These are phyloP conservation scores for Archegozetes longisetosus DNA, from an alignment of 1,140 invertebrate species.

Conservation along the genomic window DNA sequence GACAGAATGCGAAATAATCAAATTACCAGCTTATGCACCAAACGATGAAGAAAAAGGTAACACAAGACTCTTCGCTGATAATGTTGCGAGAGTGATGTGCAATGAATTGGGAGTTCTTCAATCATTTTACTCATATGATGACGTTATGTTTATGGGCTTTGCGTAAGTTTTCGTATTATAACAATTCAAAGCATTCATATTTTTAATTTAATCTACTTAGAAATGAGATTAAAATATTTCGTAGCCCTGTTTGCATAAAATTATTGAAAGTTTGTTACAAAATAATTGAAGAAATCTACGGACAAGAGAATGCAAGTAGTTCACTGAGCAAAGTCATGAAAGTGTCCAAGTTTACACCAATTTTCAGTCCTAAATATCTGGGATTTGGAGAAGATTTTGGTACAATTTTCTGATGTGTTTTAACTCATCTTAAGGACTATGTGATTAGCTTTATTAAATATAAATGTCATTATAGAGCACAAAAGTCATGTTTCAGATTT, in stretches of 20 bases:
- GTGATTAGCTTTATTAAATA: not conserved
- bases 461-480: not conserved
- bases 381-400: not conserved
- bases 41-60: constrained; percentile 5
- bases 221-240: not conserved
- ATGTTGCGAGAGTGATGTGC: constrained; percentile 1
- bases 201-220: not conserved
- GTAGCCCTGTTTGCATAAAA: constrained; percentile 6
- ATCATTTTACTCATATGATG: constrained; percentile 14
- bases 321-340: not conserved
- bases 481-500: not conserved
- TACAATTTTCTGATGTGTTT: too few species aligned
- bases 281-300: not conserved
- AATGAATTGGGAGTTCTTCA: constrained; percentile 5
- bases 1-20: constrained; percentile 7
- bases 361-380: not conserved
- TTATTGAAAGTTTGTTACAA: constrained; percentile 6
- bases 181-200: not conserved
- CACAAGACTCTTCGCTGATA: constrained; percentile 3
- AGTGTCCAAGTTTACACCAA: not conserved
- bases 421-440: not conserved
- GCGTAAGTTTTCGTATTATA: not conserved
- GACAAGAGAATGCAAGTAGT: not conserved
- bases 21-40: not conserved
- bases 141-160: constrained; percentile 4